Percentiles rank a stretch among this genome's conserved stretches.
Conservation (phyloP, 2,113 vertebrate genomes). For the Gorsachius goisagi region DNA sequence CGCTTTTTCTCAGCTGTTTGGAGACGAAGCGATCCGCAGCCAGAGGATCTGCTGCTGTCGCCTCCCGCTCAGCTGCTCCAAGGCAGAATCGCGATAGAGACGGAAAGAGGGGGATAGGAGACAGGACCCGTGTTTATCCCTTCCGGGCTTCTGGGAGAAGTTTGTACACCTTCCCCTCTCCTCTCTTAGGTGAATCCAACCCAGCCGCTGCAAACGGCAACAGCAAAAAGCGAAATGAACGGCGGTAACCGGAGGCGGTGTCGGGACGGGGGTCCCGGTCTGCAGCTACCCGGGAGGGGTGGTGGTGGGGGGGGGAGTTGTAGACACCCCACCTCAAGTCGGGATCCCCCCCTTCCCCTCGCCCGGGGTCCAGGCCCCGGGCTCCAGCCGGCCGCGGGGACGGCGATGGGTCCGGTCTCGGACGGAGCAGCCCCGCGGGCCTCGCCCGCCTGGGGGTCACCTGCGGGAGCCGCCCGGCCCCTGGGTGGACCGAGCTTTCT, state of each 20-base stretch:
- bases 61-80: background rate
- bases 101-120: background rate
- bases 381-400: background rate
- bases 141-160: background rate
- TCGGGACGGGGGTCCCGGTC: background rate
- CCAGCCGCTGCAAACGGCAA: background rate
- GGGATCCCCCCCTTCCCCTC: no score
- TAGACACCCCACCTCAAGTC: background rate
- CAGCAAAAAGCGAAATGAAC: background rate
- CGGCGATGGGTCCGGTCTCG: rapidly evolving
- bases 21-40: background rate
- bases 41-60: background rate
- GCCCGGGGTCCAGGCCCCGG: background rate
- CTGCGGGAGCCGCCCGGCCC: background rate
- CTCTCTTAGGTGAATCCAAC: background rate
- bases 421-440: background rate
- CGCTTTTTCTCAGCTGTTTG: background rate
- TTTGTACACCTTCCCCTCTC: background rate
- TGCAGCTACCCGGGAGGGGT: rapidly evolving
- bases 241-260: no score
- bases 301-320: background rate
- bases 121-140: background rate
- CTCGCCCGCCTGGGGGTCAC: background rate
- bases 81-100: background rate
- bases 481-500: background rate